Evolutionary conservation across 2,113 vertebrate species (phyloP), one percentile per base, ranked within the genome.

Genomic region (Periophthalmus modestus): DNA sequence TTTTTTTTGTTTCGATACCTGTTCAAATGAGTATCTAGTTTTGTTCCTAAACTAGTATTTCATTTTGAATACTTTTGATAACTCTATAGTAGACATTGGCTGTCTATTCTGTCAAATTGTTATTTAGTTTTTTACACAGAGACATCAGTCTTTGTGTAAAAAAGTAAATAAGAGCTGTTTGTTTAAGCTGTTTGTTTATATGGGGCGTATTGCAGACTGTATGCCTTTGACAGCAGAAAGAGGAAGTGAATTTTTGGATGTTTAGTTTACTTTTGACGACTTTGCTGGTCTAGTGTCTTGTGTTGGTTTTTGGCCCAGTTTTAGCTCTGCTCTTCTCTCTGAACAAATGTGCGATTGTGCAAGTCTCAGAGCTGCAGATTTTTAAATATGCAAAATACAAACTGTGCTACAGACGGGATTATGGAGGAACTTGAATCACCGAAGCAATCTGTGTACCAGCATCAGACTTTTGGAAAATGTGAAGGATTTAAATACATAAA

Each of bases 251-350:
- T 19, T 84, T 77, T 74, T 80, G 66, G 54, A 75, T 69, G 57
- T 70, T 74, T 28, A 28, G n/a, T 59, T 59, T 15, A 28, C 12
- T 59, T 68, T 78, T 78, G 69, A 82, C 78, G 48, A 47, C 59
- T 12, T 33, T 46, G 66, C 39, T 50, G 66, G 66, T 87, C 78
- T 14, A 71, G 73, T 78, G 87, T 85, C 74, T 48, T 66, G 69
- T 67, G 59, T 79, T 82, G 87, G 79, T 82, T 71, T 78, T 58
- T 81, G 85, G 59, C 83, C 85, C 78, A 85, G 75, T 85, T 89
- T 82, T 67, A 85, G 81, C 82, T 77, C 73, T 9, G 1, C 14
- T 46, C 82, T 85, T 79, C 73, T 87, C 73, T 75, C 75, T 78
- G 79, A 82, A 80, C 82, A 82, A 71, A 77, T 55, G 75, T 5